A percentile compares a stretch with the other conserved stretches of the same genome.
These are phyloP conservation scores for Helicoverpa assulta DNA, from an alignment of 2,888 invertebrate species.

Conservation along the genomic window DNA sequence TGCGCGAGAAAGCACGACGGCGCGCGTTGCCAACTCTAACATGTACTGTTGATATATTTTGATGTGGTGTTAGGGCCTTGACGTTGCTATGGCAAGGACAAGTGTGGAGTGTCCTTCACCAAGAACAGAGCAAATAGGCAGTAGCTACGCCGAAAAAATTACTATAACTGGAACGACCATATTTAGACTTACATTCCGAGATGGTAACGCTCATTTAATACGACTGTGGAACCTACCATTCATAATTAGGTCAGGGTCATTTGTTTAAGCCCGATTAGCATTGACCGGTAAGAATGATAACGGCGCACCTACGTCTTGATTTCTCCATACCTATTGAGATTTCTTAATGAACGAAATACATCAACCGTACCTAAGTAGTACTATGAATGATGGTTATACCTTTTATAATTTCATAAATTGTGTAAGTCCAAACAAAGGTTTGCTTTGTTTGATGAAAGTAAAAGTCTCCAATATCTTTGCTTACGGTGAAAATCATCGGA, in stretches of 20 bases:
- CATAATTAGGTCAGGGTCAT: conserved; percentile 36
- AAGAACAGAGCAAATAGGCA: not conserved
- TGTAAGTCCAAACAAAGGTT: conserved; percentile 58
- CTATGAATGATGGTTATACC: not conserved
- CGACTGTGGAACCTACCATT: not conserved
- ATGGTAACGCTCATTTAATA: conserved; percentile 5
- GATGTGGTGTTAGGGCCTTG: conserved; percentile 51
- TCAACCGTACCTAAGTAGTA: not conserved
- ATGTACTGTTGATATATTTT: conserved; percentile 47
- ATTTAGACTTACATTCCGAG: not conserved
- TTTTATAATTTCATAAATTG: conserved; percentile 8
- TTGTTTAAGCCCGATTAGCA: conserved; percentile 1
- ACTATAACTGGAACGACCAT: not conserved
- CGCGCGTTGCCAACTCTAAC: conserved; percentile 56
- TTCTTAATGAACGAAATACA: not conserved
- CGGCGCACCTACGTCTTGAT: not conserved
- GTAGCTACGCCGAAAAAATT: not conserved
- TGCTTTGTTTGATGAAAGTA: conserved; percentile 83
- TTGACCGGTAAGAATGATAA: conserved; percentile 20
- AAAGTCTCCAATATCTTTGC: conserved; percentile 79
- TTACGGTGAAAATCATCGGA: conserved; percentile 83
- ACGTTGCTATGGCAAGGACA: conserved; percentile 22
- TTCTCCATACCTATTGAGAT: conserved; percentile 4
- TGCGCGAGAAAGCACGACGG: conserved; percentile 88
- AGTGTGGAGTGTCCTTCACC: not conserved